Base-by-base conservation (phyloP, 92 coral and sea anemone species). In the Epizoanthus ramosus region DNA sequence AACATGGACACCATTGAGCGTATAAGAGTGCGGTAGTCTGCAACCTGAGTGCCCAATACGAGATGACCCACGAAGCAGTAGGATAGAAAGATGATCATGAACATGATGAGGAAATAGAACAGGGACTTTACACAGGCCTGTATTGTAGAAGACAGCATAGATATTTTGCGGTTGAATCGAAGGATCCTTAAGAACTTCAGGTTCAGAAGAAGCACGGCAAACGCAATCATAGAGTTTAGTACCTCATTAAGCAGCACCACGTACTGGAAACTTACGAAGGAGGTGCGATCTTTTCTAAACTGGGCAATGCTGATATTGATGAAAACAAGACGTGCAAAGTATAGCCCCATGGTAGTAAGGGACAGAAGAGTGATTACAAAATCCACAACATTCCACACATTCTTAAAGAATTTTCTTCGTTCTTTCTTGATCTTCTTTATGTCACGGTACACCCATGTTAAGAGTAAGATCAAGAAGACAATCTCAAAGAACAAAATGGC, bases 221-320 rank as follows among this genome's bases (percentile, higher is more conserved):
- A 45, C 3, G 95, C 97, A 24, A 92, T 84, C 71, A 90, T 70
- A 17, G 87, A 60, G 59, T 90, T 88, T 14, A 89, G 84, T 2
- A 84, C 88, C 72, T 89, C 95, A 71, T 95, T 90, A 21, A 95
- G 63, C 45, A 89, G 61, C 39, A 95, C 94, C 7, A 93, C 94
- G 91, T 95, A 95, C 86, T 95, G 97, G 86, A 95, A 95, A 68
- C 94, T 91, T 47, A 92, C 95, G 65, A 91, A 95, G n/a, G 79
- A 39, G n/a, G 85, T 53, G 13, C 91, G 92, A 58, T 95, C 90
- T 18, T 88, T 76, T 43, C 88, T 93, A 68, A 92, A 85, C 65
- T 87, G 83, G 3, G 65, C 75, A 53, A 93, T 76, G 57, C 95
- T 94, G 8, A 65, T 19, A 25, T 86, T 75, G 21, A 90, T 90